Evolutionary conservation across 2,888 invertebrate species (phyloP), one percentile per base, ranked within the genome.

Genomic region (Himalopsyche kuldschensis): DNA sequence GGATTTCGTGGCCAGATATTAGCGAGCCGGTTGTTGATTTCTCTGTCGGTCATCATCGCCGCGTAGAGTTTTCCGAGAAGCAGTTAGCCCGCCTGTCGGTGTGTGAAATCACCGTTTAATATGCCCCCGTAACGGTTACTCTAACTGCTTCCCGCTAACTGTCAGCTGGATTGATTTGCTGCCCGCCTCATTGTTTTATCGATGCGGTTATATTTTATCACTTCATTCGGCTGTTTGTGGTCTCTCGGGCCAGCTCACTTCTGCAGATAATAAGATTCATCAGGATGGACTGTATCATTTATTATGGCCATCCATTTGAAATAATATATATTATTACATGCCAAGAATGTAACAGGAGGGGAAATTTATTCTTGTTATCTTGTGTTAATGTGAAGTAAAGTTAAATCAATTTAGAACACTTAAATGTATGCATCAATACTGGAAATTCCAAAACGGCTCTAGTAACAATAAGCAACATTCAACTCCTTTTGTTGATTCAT

Each of bases 151-250:
- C 80, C 47, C 41, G 63, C 69, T 63, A 35, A 80, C 20, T 80
- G 69, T 69, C 69, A 32, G 63, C 8, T 30, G 80, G 48, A 41
- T 80, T 80, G 80, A 80, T 80, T 80, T 80, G 80, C 80, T 24
- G 75, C n/a, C 75, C 80, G 32, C 35, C 35, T 32, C 80, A 24
- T 63, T 80, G 69, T 80, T 55, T 80, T 80, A 80, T 80, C 41
- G 80, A 63, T 46, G 31, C 11, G 32, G 55, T 55, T 24, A 24
- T 55, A 24, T 55, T 55, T 20, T 55, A 55, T 55, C 55, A 24
- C 55, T 55, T 20, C n/a, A 55, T 55, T 55, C 55, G 55, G 55
- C 15, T 24, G 55, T 24, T 55, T 55, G 55, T 24, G 55, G 55
- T 55, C 24, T 5, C 55, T 10, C 6, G 20, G 55, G 8, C 24